A percentile compares a stretch with the other conserved stretches of the same genome.
phyloP scores from a whole-genome alignment of 2,113 vertebrate species.

The Xiphias gladius region DNA sequence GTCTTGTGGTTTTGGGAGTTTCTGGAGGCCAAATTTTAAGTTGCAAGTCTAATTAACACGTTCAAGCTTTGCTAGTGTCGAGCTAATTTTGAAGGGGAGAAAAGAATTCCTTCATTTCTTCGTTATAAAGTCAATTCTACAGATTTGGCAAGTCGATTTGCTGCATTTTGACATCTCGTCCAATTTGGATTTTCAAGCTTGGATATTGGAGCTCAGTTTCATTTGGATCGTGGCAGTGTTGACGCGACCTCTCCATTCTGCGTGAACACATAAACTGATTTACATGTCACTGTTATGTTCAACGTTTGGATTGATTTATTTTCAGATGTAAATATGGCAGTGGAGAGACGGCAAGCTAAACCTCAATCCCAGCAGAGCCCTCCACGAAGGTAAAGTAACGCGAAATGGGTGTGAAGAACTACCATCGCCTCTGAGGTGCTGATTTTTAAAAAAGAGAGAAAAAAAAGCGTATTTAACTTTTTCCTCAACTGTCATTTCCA shows the following conservation, averaged over 20 bases:
- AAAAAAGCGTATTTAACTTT: constrained; percentile 40
- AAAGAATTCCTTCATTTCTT: constrained; percentile 25
- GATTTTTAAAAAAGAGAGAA: constrained; percentile 57
- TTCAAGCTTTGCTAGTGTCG: background rate
- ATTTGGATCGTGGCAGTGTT: constrained; percentile 70
- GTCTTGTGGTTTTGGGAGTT: background rate
- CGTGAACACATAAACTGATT: constrained; percentile 69
- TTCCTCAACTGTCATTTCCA: constrained; percentile 47
- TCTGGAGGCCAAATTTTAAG: constrained; percentile 16
- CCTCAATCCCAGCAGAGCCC: constrained; percentile 97
- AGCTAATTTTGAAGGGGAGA: background rate
- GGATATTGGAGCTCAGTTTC: constrained; percentile 66
- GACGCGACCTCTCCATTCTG: constrained; percentile 51
- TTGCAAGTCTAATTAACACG: background rate
- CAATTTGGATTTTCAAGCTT: constrained; percentile 67
- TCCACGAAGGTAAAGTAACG: constrained; percentile 98
- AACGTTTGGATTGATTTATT: constrained; percentile 99
- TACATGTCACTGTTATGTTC: constrained; percentile 86
- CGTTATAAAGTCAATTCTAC: constrained; percentile 21
- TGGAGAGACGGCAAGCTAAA: constrained; percentile 99
- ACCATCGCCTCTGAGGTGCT: constrained; percentile 61
- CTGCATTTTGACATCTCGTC: constrained; percentile 58
- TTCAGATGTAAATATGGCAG: constrained; percentile 99
- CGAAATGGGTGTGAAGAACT: constrained; percentile 83
- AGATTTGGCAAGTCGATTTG: constrained; percentile 41